A percentile compares a stretch with the other conserved stretches of the same genome.
These are phyloP conservation scores for Sitophilus oryzae DNA, from an alignment of 1,140 invertebrate species.

Conservation along the genomic window DNA sequence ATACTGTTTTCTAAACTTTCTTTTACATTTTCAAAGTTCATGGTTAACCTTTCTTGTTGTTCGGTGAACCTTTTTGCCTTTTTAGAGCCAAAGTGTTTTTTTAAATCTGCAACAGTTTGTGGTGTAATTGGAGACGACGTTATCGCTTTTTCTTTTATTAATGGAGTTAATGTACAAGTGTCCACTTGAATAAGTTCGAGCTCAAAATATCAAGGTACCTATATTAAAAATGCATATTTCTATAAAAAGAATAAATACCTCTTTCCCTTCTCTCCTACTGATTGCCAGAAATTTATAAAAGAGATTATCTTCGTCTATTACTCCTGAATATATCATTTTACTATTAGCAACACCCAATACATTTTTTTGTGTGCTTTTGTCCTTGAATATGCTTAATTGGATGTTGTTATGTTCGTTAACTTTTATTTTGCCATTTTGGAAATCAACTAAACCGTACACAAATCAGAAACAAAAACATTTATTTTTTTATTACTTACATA, in stretches of 20 bases:
- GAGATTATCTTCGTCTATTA: constrained; percentile 22
- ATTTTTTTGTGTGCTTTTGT: constrained; percentile 21
- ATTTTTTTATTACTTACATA: constrained; percentile 15
- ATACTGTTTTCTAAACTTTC: constrained; percentile 47
- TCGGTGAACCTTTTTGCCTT: constrained; percentile 46
- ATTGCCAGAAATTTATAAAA: constrained; percentile 34
- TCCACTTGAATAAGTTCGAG: constrained; percentile 29
- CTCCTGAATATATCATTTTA: constrained; percentile 31
- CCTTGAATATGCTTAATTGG: constrained; percentile 19
- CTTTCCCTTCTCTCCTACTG: constrained; percentile 25
- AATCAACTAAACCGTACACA: constrained; percentile 26
- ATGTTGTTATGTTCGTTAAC: constrained; percentile 23
- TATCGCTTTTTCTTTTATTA: constrained; percentile 12
- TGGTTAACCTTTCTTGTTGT: constrained; percentile 46
- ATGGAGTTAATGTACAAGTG: constrained; percentile 14
- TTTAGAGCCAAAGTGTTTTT: constrained; percentile 52
- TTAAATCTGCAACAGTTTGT: constrained; percentile 35
- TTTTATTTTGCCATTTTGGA: constrained; percentile 34
- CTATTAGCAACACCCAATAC: constrained; percentile 26
- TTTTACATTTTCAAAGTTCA: constrained; percentile 46
- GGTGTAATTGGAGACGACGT: neutral
- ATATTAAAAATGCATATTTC: neutral
- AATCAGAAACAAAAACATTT: neutral
- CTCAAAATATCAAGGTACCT: constrained; percentile 9
- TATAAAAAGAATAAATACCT: constrained; percentile 14